Percentiles rank a stretch among this genome's conserved stretches.
These are phyloP conservation scores for Diplodus sargus DNA, from an alignment of 2,797 vertebrate species.

Conservation along the genomic window DNA sequence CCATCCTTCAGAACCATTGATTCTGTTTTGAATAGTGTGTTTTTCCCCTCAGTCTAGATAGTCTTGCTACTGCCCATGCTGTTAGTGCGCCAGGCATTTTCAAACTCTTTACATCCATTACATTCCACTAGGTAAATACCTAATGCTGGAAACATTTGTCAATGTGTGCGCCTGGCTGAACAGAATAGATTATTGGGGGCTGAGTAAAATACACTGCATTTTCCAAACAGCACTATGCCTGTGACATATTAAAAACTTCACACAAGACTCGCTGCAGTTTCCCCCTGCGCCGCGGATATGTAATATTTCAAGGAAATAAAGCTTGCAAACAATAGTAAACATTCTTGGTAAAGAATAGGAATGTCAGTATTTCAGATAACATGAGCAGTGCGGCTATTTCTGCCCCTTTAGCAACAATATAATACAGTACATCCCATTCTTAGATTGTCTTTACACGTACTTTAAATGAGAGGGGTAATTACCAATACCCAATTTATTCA, in stretches of 20 bases:
- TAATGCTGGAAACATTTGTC: conserved; percentile 88
- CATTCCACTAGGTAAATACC: conserved; percentile 87
- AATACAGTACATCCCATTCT: background rate
- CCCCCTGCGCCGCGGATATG: conserved; percentile 41
- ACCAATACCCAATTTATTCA: conserved; percentile 29
- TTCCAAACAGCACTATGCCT: conserved; percentile 82
- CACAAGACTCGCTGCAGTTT: conserved; percentile 59
- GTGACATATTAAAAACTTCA: conserved; percentile 84
- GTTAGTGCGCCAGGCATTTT: conserved; percentile 83
- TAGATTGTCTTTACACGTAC: background rate
- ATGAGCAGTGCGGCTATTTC: conserved; percentile 27
- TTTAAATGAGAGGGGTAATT: conserved; percentile 40
- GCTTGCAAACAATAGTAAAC: conserved; percentile 62
- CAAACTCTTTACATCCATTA: conserved; percentile 88
- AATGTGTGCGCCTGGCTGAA: conserved; percentile 87
- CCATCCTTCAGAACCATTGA: conserved; percentile 77
- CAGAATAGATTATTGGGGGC: conserved; percentile 87
- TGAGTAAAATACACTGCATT: conserved; percentile 86
- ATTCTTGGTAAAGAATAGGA: conserved; percentile 55
- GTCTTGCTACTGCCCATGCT: conserved; percentile 82
- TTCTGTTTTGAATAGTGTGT: conserved; percentile 78
- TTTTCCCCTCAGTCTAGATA: conserved; percentile 79
- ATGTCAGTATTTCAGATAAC: conserved; percentile 54
- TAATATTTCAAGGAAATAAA: conserved; percentile 74
- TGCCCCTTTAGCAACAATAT: conserved; percentile 30